Base-by-base conservation (phyloP, 2,888 invertebrate species). In the Cephus pygmeus region DNA sequence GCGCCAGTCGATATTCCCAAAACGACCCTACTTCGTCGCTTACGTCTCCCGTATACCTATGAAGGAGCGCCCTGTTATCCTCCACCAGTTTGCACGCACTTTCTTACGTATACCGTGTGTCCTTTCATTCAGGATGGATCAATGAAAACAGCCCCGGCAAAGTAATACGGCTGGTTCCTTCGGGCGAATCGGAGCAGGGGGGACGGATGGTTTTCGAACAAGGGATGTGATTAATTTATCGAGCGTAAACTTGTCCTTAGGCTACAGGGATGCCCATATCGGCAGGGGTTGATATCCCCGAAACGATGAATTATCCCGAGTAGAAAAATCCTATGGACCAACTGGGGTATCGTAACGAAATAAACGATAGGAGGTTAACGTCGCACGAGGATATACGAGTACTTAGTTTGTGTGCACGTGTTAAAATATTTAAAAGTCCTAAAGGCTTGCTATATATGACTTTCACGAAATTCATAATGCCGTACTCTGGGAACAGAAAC, bases 221-320 rank as follows among this genome's bases (percentile, higher is more conserved):
- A 56, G 56, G 56, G 85, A 88, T 88, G 84, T 87, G 86, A 88
- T 88, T 88, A 87, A 88, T 88, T 88, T 88, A 88, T 88, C 85
- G 86, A 81, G 83, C 79, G 85, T 81, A 83, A 56, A 56, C 56
- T 15, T 56, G 56, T 56, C 56, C 56, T 23, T 56, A 23, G 23
- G 56, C 56, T 56, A 56, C 15, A 23, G 56, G 23, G 56, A 56
- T 56, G 15, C 23, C 56, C 15, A 23, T 56, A 56, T 23, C 23
- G 23, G 56, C 56, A 56, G 56, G 56, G 56, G 23, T 56, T 56
- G 56, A 56, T 56, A 56, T 56, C 23, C 23, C 56, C 1, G 2
- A 56, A 56, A 56, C 56, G 23, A 56, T 56, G 56, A 9, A 56
- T 56, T 56, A 56, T 56, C 56, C 23, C 56, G 6, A 56, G 23